These are phyloP conservation scores for Irena cyanogastra DNA, from an alignment of 2,113 vertebrate genomes.

Conservation along the genomic window DNA sequence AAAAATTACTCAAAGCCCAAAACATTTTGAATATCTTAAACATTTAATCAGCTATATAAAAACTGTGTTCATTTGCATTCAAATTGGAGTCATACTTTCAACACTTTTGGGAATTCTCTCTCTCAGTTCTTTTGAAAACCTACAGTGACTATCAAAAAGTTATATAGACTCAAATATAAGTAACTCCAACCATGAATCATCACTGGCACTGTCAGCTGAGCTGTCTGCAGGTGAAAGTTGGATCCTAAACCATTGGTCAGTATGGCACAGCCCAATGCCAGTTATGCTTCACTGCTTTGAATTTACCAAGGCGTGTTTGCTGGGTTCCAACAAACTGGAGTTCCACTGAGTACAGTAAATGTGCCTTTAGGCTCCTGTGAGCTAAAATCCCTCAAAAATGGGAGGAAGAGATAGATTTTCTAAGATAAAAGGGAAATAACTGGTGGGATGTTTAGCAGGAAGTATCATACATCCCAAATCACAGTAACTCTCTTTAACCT, in stretches of 20 bases:
- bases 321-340: background rate
- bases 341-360: background rate
- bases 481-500: background rate
- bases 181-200: background rate
- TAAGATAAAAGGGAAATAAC: background rate
- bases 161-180: background rate
- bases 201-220: background rate
- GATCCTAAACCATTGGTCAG: background rate
- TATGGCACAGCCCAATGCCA: background rate
- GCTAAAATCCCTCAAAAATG: background rate
- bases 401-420: background rate
- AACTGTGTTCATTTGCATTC: background rate
- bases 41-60: background rate
- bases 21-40: background rate
- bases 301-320: background rate
- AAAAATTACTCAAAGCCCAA: background rate
- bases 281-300: accelerated
- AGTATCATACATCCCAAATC: background rate
- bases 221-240: background rate
- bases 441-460: background rate
- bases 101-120: background rate
- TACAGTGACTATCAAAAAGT: background rate
- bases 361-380: background rate
- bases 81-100: background rate
- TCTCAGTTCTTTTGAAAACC: background rate